Conservation (phyloP, 2,113 vertebrate genomes). For the Vicugna pacos region DNA sequence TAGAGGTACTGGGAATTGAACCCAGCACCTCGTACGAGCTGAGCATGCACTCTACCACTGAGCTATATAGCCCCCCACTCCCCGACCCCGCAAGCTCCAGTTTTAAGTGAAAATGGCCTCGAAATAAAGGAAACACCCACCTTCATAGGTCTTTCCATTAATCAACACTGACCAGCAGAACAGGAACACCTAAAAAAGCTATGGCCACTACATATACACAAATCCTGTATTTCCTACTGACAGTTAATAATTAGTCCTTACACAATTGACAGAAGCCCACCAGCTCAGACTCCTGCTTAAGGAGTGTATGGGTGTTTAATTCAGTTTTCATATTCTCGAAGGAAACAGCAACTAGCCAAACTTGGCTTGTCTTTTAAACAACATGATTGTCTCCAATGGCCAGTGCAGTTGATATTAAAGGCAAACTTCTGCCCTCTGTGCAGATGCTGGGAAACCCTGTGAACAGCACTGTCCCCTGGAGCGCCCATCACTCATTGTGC, state of each 20-base stretch:
- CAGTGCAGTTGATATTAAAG: conserved; percentile 3
- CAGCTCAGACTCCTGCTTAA: background rate
- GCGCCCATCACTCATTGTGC: conserved; percentile 71
- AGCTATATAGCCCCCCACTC: too few relatives aligned
- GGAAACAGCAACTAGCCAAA: conserved; percentile 62
- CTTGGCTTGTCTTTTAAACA: conserved; percentile 36
- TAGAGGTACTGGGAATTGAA: too few relatives aligned
- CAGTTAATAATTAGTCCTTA: conserved; percentile 43
- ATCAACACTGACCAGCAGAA: conserved; percentile 62
- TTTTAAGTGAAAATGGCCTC: conserved; percentile 78
- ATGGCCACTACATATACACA: background rate
- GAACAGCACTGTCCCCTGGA: conserved; percentile 66
- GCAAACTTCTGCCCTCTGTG: background rate
- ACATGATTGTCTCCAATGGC: background rate
- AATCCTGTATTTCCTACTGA: conserved; percentile 50
- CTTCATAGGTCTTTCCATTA: conserved; percentile 60
- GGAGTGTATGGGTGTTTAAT: conserved; percentile 38
- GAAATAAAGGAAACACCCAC: conserved; percentile 1
- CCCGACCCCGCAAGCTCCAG: conserved; percentile 82
- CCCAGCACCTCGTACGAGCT: too few relatives aligned
- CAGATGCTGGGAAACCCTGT: conserved; percentile 67
- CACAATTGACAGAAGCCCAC: background rate
- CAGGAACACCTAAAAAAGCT: conserved; percentile 31
- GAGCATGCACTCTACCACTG: too few relatives aligned
- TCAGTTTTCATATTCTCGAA: conserved; percentile 75